Conservation (phyloP, 2,797 vertebrate species). For the Muscicapa comitata region DNA sequence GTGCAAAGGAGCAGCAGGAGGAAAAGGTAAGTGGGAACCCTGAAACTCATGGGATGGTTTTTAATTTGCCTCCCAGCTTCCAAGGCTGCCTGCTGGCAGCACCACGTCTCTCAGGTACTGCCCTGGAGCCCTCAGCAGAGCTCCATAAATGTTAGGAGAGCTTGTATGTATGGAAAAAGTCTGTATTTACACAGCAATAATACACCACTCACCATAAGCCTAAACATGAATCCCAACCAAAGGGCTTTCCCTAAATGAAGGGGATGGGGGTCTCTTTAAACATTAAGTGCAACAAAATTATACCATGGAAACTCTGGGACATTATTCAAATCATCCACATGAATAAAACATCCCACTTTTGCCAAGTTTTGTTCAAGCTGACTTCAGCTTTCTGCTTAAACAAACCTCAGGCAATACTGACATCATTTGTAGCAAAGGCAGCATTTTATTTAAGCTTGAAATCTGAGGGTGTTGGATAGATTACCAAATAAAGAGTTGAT, state of each 20-base stretch:
- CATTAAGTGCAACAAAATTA: not conserved
- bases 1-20: not conserved
- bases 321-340: conserved; percentile 46
- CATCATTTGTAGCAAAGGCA: conserved; percentile 45
- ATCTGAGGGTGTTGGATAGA: conserved; percentile 21
- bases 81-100: not conserved
- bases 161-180: not conserved
- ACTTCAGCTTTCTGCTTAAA: conserved; percentile 63
- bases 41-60: not conserved
- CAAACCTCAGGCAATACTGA: conserved; percentile 35
- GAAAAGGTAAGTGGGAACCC: not conserved
- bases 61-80: not conserved
- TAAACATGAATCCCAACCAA: conserved; percentile 23
- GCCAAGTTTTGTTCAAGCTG: conserved; percentile 56
- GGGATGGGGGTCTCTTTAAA: conserved; percentile 1
- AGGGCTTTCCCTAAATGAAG: not conserved
- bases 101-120: not conserved
- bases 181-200: conserved; percentile 43
- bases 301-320: conserved; percentile 32
- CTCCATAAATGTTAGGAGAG: not conserved
- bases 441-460: conserved; percentile 49
- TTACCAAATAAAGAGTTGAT: conserved; percentile 39
- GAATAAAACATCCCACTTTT: conserved; percentile 41
- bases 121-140: not conserved
- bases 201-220: not conserved